Percentiles rank a stretch among this genome's conserved stretches.
Conservation (phyloP, 2,113 vertebrate genomes). For the Cyanistes caeruleus region DNA sequence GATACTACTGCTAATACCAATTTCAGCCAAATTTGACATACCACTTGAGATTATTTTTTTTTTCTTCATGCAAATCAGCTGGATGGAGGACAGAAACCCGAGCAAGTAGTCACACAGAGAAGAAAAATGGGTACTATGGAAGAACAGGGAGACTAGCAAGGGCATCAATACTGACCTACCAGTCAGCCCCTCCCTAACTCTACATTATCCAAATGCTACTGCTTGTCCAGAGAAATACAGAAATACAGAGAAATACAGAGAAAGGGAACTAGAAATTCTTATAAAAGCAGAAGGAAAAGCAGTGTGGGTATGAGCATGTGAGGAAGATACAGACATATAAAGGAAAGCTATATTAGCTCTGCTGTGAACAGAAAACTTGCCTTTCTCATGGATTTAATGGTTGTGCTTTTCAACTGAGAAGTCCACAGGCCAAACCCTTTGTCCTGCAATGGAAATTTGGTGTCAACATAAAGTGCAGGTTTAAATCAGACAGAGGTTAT, state of each 20-base stretch:
- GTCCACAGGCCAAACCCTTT: background rate
- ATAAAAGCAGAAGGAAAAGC: background rate
- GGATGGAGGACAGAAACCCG: background rate
- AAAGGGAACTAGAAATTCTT: background rate
- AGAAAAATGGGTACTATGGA: background rate
- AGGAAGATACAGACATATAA: fast-evolving
- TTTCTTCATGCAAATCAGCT: background rate
- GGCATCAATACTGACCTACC: background rate
- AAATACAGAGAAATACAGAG: background rate
- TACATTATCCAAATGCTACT: background rate
- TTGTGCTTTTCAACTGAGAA: background rate
- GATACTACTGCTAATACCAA: background rate
- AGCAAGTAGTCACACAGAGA: background rate
- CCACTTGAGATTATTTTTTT: background rate
- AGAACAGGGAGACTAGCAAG: background rate
- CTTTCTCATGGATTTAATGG: background rate
- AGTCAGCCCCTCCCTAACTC: background rate
- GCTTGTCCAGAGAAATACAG: background rate
- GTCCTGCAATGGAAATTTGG: background rate
- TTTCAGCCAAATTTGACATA: background rate
- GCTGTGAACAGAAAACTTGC: background rate
- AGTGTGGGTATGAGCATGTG: background rate
- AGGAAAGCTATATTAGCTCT: background rate
- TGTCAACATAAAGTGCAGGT: background rate
- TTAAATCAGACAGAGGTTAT: background rate